Percentiles rank a stretch among this genome's conserved stretches.
Conservation (phyloP, 2,888 invertebrate genomes). For the Chouioia cunea region DNA sequence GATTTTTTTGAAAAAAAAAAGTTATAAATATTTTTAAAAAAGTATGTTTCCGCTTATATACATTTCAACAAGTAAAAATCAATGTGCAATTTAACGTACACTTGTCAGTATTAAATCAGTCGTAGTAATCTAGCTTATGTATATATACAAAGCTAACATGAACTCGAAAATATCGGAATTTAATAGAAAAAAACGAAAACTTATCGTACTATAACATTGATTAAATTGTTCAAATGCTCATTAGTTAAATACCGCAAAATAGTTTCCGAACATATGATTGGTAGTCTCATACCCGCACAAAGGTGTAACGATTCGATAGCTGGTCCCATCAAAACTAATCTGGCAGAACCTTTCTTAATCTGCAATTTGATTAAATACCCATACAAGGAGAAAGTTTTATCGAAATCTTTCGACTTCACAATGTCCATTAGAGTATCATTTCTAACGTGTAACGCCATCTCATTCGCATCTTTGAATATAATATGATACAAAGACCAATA, state of each 20-base stretch:
- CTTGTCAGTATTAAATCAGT: too few relatives aligned
- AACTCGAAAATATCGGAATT: too few relatives aligned
- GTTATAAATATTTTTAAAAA: too few relatives aligned
- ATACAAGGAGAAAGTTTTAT: constrained; percentile 15
- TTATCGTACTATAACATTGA: constrained; percentile 1
- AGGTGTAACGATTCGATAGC: constrained; percentile 10
- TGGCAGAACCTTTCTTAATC: constrained; percentile 10
- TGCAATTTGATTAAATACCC: constrained; percentile 32
- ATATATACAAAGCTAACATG: too few relatives aligned
- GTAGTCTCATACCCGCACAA: background rate
- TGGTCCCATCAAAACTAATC: constrained; percentile 11
- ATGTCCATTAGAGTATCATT: constrained; percentile 10
- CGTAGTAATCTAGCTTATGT: too few relatives aligned
- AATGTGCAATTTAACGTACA: background rate
- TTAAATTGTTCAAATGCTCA: constrained; percentile 11
- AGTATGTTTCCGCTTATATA: too few relatives aligned
- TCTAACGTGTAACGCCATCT: constrained; percentile 10
- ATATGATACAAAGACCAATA: constrained; percentile 29
- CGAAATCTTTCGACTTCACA: constrained; percentile 5
- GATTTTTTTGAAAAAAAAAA: too few relatives aligned
- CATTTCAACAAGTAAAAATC: background rate
- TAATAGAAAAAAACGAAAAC: too few relatives aligned
- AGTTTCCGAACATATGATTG: constrained; percentile 11
- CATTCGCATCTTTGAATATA: constrained; percentile 22
- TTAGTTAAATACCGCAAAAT: constrained; percentile 26